Conservation (phyloP, 2,888 invertebrate genomes). For the Eupithecia exiguata region DNA sequence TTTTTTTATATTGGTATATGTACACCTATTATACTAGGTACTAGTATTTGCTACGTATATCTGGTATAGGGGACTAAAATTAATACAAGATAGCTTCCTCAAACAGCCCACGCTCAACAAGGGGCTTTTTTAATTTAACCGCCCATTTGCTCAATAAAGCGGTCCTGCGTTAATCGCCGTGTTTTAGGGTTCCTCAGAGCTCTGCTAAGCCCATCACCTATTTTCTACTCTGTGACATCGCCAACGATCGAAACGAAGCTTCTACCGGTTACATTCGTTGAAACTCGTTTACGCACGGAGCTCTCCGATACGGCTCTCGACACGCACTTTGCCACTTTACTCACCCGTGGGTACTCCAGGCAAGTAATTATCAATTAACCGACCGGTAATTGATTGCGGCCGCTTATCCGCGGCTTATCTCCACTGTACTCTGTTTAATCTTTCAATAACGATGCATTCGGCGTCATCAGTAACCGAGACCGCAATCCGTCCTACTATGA, state of each 20-base stretch:
- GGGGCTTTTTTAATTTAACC: conserved; percentile 79
- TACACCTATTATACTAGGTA: too few species aligned
- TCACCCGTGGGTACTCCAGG: conserved; percentile 74
- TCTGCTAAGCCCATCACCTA: not conserved
- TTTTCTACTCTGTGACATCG: not conserved
- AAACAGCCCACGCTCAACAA: conserved; percentile 79
- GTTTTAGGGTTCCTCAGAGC: conserved; percentile 49
- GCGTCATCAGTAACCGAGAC: conserved; percentile 65
- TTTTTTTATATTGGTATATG: too few species aligned
- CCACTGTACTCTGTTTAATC: conserved; percentile 68
- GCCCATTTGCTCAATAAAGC: conserved; percentile 81
- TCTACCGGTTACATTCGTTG: not conserved
- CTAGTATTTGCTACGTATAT: not conserved
- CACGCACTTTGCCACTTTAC: conserved; percentile 55
- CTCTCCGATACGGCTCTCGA: not conserved
- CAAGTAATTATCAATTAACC: conserved; percentile 84
- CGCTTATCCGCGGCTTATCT: conserved; percentile 79
- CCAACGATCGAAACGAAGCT: not conserved
- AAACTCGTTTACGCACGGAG: conserved; percentile 2
- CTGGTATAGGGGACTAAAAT: not conserved
- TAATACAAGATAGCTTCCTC: conserved; percentile 64
- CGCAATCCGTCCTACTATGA: not conserved
- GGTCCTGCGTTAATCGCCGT: conserved; percentile 81
- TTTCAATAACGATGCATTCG: conserved; percentile 71
- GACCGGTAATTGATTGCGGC: conserved; percentile 81